phyloP scores from a whole-genome alignment of 2,113 vertebrate species.

The Beaufortia kweichowensis region DNA sequence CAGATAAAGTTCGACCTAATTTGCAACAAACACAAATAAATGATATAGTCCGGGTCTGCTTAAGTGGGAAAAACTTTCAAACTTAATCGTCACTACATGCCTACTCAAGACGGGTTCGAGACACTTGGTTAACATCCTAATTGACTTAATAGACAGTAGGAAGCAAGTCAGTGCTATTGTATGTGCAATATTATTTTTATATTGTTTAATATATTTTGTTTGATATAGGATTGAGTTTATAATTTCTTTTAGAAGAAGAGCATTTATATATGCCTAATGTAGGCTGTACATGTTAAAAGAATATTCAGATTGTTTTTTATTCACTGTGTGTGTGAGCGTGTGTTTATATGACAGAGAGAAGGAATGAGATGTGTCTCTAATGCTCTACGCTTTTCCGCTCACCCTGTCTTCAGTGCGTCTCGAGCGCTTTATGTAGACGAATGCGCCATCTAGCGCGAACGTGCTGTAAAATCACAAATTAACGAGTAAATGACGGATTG shows the following conservation, averaged over 20 bases:
- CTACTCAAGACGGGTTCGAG: background rate
- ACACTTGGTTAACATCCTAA: background rate
- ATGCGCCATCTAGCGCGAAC: slow-evolving; percentile 68
- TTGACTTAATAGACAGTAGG: background rate
- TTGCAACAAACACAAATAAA: background rate
- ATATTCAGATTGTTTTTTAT: background rate
- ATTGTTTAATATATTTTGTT: background rate
- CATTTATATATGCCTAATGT: background rate
- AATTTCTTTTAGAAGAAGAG: background rate
- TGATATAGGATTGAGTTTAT: background rate
- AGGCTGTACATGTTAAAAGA: background rate
- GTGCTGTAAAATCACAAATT: slow-evolving; percentile 18
- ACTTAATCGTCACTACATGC: background rate
- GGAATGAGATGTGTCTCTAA: slow-evolving; percentile 18
- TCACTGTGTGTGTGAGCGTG: slow-evolving; percentile 47
- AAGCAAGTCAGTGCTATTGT: background rate
- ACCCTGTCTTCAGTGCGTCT: slow-evolving; percentile 33
- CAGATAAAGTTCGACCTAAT: slow-evolving; percentile 46
- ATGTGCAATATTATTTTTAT: background rate
- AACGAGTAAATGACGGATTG: slow-evolving; percentile 10
- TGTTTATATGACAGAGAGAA: slow-evolving; percentile 12
- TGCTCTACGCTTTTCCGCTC: slow-evolving; percentile 45
- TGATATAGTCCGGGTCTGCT: background rate
- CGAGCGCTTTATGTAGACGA: slow-evolving; percentile 66
- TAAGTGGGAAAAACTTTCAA: background rate